Conservation (phyloP, 1,140 invertebrate species). For the Pseudomyrmex pallidus region DNA sequence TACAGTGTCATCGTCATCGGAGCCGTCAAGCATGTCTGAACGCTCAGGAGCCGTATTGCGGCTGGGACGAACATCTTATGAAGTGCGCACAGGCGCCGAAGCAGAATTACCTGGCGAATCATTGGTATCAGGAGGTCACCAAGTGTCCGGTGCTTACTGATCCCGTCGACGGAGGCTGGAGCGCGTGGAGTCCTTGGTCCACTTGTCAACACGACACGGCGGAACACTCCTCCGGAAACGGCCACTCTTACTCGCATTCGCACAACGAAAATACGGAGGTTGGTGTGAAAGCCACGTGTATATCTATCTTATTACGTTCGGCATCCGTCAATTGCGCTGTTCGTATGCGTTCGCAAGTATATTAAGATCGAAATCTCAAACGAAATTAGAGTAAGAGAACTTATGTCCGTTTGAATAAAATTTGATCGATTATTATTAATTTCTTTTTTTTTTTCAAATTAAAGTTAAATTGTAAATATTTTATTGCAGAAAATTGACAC, state of each 20-base stretch:
- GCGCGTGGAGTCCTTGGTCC: conserved; percentile 85
- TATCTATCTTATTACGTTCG: conserved; percentile 1
- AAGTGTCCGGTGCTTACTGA: conserved; percentile 87
- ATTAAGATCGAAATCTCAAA: not conserved
- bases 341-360: not conserved
- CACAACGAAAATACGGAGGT: conserved; percentile 71
- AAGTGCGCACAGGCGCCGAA: conserved; percentile 89
- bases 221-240: conserved; percentile 72
- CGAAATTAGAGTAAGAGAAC: too few relatives aligned
- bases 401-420: too few relatives aligned
- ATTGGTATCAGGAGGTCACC: conserved; percentile 90
- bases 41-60: conserved; percentile 97
- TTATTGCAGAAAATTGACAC: conserved; percentile 84
- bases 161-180: conserved; percentile 88
- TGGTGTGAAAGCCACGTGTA: not conserved
- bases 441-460: not conserved
- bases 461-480: not conserved
- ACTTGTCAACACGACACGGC: conserved; percentile 84
- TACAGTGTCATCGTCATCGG: conserved; percentile 91
- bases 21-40: conserved; percentile 90
- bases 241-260: conserved; percentile 58
- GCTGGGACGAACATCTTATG: conserved; percentile 92
- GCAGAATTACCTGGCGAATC: conserved; percentile 87
- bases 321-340: not conserved
- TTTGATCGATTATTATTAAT: too few relatives aligned